phyloP scores from a whole-genome alignment of 1,140 invertebrate genomes.

The Rhagoletis pomonella region DNA sequence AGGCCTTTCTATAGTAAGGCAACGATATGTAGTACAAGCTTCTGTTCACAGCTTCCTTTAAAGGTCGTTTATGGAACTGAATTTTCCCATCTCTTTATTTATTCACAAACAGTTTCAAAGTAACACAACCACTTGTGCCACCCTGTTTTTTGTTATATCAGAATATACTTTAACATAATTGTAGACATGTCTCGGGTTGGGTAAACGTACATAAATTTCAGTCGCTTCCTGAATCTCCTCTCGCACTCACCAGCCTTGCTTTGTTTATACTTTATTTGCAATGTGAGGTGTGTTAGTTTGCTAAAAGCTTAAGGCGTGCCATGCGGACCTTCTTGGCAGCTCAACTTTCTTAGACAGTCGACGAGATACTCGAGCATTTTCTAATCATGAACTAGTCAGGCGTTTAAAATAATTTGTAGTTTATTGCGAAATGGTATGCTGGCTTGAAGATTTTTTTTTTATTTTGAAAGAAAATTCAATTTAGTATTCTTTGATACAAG shows the following conservation, averaged over 20 bases:
- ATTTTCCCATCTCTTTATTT: too few relatives aligned
- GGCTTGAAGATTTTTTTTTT: not conserved
- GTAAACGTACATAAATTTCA: slow-evolving; percentile 41
- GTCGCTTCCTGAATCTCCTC: not conserved
- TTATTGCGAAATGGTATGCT: slow-evolving; percentile 21
- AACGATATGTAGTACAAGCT: too few relatives aligned
- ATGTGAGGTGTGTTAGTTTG: slow-evolving; percentile 21
- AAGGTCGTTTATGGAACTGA: too few relatives aligned
- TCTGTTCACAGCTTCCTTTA: too few relatives aligned
- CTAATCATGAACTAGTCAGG: slow-evolving; percentile 29
- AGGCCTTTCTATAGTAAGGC: too few relatives aligned
- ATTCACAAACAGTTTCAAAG: too few relatives aligned
- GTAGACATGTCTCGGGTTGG: slow-evolving; percentile 3
- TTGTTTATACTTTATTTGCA: slow-evolving; percentile 11
- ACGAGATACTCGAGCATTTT: slow-evolving; percentile 17
- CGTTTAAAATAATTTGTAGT: slow-evolving; percentile 47
- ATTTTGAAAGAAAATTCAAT: too few relatives aligned
- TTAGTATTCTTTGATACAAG: not conserved
- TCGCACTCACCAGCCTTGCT: not conserved
- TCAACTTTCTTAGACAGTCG: not conserved
- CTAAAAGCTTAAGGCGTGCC: slow-evolving; percentile 35
- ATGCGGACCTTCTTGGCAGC: slow-evolving; percentile 12
- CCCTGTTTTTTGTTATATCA: not conserved
- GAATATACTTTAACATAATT: slow-evolving; percentile 41
- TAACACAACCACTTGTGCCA: not conserved